These are phyloP conservation scores for Ceratosolen fusciceps DNA, from an alignment of 1,140 invertebrate genomes.

Conservation along the genomic window DNA sequence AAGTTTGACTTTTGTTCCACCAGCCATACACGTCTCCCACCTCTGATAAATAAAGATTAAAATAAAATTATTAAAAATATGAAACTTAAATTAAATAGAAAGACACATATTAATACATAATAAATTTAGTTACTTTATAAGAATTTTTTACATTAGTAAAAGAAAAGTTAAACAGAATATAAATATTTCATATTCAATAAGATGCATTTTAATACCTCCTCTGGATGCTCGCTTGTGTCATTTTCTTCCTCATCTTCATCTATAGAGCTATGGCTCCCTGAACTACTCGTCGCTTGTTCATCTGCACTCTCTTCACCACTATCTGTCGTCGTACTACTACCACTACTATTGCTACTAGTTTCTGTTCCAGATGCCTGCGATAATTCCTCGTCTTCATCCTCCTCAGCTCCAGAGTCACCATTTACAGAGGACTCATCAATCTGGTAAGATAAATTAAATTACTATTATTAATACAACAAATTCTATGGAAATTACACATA, in stretches of 20 bases:
- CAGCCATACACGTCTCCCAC: constrained; percentile 68
- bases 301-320: constrained; percentile 64
- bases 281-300: constrained; percentile 58
- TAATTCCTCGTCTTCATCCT: constrained; percentile 69
- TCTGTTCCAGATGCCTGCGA: constrained; percentile 63
- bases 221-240: constrained; percentile 57
- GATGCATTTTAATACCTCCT: constrained; percentile 45
- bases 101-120: too few relatives aligned
- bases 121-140: too few relatives aligned
- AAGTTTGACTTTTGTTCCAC: constrained; percentile 68
- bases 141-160: background rate
- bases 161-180: too few relatives aligned
- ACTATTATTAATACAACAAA: too few relatives aligned
- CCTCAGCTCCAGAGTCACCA: constrained; percentile 67
- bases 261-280: constrained; percentile 60
- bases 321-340: constrained; percentile 64
- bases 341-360: constrained; percentile 64
- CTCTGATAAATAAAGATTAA: constrained; percentile 58
- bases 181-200: too few relatives aligned
- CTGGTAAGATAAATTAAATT: too few relatives aligned
- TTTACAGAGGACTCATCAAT: constrained; percentile 69
- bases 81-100: background rate
- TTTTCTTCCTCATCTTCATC: constrained; percentile 63
- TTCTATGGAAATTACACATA: too few relatives aligned
- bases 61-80: constrained; percentile 6